Evolutionary conservation across 2,888 invertebrate genomes (phyloP), one percentile per base, ranked within the genome.

Genomic region (Leucoptera coffeella): DNA sequence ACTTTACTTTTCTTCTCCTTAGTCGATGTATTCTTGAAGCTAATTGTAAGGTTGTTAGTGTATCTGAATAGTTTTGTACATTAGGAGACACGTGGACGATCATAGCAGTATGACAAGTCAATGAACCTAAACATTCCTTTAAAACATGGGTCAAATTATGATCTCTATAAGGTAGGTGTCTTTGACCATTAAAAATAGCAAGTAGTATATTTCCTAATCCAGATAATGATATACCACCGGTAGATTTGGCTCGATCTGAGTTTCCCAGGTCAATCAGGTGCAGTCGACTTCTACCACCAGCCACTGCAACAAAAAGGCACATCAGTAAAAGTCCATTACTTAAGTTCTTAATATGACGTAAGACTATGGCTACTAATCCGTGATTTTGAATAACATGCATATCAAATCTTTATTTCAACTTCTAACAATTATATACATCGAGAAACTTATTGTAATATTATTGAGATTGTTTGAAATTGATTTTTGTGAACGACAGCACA

Each of bases 241-340:
- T 84, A 8, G 88, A 82, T 73, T 90, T 91, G 35, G 90, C 88
- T 49, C 91, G 80, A 46, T 93, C 93, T 29, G 89, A 86, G 53
- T 89, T 88, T 23, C 95, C 96, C 46, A 97, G 78, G 73, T 97
- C 95, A 56, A 97, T 88, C 47, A 96, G 75, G 69, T 96, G 95
- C 34, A 97, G 81, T 39, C 95, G 80, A 65, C 94, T 94, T 38
- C 96, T 77, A 36, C 96, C 96, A 38, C 95, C 96, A 43, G 93
- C 92, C 54, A 95, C 94, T 93, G 71, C 35, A n/a, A n/a, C n/a
- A n/a, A n/a, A n/a, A n/a, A n/a, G n/a, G n/a, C n/a, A n/a, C n/a
- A n/a, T n/a, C n/a, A n/a, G n/a, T n/a, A n/a, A n/a, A n/a, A n/a
- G n/a, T n/a, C n/a, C n/a, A n/a, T n/a, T n/a, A n/a, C n/a, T n/a